A percentile compares a stretch with the other conserved stretches of the same genome.
phyloP scores from a whole-genome alignment of 2,797 vertebrate species.

The Chelon auratus region DNA sequence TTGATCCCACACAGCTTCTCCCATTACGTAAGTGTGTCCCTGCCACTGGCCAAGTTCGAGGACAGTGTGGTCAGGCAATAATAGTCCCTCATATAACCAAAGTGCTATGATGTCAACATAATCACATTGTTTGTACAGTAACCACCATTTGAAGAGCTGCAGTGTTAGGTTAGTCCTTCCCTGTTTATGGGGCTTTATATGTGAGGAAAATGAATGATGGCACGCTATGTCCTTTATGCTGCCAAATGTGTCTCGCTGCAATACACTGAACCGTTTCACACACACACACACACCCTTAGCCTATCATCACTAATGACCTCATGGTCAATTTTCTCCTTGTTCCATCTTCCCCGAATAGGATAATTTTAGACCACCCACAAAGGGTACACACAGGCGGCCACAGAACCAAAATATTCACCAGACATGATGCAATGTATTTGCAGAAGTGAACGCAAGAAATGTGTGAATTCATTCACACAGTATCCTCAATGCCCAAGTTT shows the following conservation, averaged over 20 bases:
- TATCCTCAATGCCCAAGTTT: slow-evolving; percentile 53
- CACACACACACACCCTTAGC: slow-evolving; percentile 24
- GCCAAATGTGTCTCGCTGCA: slow-evolving; percentile 63
- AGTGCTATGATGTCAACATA: slow-evolving; percentile 83
- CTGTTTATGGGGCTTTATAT: slow-evolving; percentile 60
- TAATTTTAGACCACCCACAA: slow-evolving; percentile 71
- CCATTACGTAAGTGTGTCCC: slow-evolving; percentile 78
- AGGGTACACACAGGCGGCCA: slow-evolving; percentile 50
- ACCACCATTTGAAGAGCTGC: slow-evolving; percentile 65
- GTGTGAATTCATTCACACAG: slow-evolving; percentile 65
- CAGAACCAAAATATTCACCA: slow-evolving; percentile 56
- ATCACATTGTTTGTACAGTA: slow-evolving; percentile 81
- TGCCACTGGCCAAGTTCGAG: slow-evolving; percentile 61
- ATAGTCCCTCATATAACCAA: slow-evolving; percentile 73
- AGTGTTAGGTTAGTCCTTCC: slow-evolving; percentile 71
- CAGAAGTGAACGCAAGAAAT: slow-evolving; percentile 48
- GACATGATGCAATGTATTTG: slow-evolving; percentile 49
- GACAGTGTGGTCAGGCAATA: slow-evolving; percentile 72
- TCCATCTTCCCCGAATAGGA: slow-evolving; percentile 49
- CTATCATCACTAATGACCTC: slow-evolving; percentile 69
- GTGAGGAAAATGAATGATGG: slow-evolving; percentile 76
- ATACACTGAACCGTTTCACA: slow-evolving; percentile 44
- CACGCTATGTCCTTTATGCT: slow-evolving; percentile 34
- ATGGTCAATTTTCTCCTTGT: slow-evolving; percentile 53
- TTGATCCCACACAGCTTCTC: slow-evolving; percentile 67